Evolutionary conservation across 2,797 vertebrate genomes (phyloP).

Genomic region (Otolemur crassicaudatus): DNA sequence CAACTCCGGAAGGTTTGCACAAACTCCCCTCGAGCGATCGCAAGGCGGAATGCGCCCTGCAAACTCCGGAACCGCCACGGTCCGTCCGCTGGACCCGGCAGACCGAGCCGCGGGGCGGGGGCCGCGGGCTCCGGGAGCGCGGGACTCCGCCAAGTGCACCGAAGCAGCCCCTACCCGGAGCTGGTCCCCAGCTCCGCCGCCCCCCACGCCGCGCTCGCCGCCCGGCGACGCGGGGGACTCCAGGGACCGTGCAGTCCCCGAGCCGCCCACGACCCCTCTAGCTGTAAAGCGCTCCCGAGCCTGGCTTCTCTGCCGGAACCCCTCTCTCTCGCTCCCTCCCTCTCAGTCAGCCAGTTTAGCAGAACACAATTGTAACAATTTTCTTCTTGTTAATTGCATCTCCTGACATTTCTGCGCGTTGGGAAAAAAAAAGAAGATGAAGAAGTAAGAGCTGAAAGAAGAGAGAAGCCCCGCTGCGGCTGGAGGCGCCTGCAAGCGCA

Average conservation of each 20-base stretch:
- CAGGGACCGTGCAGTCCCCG: slow-evolving; percentile 60
- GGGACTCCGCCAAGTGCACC: slow-evolving; percentile 75
- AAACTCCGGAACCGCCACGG: slow-evolving; percentile 48
- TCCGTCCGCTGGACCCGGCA: slow-evolving; percentile 43
- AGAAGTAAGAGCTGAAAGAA: slow-evolving; percentile 82
- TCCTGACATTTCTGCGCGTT: slow-evolving; percentile 83
- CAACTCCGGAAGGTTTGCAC: slow-evolving; percentile 82
- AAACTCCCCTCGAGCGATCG: slow-evolving; percentile 76
- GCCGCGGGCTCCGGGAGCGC: slow-evolving; percentile 44
- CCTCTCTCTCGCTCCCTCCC: not conserved
- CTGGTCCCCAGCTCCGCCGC: slow-evolving; percentile 27
- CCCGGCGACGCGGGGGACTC: slow-evolving; percentile 59
- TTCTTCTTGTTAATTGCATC: slow-evolving; percentile 86
- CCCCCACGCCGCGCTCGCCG: slow-evolving; percentile 1
- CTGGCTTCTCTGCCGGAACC: not conserved
- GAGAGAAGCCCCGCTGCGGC: slow-evolving; percentile 77
- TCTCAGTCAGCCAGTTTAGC: slow-evolving; percentile 70
- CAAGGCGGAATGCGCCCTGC: slow-evolving; percentile 68
- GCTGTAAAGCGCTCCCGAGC: slow-evolving; percentile 22
- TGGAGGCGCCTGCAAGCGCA: slow-evolving; percentile 78
- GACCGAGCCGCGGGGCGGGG: not conserved
- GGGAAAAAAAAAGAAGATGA: slow-evolving; percentile 78
- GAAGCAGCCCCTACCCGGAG: slow-evolving; percentile 17
- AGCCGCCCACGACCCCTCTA: slow-evolving; percentile 57
- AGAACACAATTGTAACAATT: slow-evolving; percentile 76